These are phyloP conservation scores for Heterohyrax brucei DNA, from an alignment of 2,797 vertebrate genomes.

Conservation along the genomic window DNA sequence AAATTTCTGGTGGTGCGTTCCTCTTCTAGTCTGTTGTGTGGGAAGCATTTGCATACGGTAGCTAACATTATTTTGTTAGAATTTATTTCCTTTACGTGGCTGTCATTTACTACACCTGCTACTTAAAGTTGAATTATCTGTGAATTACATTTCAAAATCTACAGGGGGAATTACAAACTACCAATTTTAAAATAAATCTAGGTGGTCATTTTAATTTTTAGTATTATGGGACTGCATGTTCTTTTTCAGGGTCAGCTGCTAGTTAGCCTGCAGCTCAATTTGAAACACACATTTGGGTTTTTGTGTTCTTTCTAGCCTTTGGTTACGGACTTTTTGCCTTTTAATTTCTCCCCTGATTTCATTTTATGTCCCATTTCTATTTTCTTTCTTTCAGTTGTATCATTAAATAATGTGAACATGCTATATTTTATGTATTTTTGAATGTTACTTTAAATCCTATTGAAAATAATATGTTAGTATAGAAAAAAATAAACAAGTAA, in stretches of 20 bases:
- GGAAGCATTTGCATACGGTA: not conserved
- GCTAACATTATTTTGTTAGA: constrained; percentile 8
- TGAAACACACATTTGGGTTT: not conserved
- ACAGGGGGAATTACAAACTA: not conserved
- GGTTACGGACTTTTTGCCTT: not conserved
- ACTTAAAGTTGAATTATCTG: not conserved
- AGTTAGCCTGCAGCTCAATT: not conserved
- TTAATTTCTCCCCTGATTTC: not conserved
- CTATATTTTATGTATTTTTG: not conserved
- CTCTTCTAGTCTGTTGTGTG: not conserved
- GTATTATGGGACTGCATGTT: not conserved
- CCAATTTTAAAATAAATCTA: not conserved
- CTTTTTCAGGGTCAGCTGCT: not conserved
- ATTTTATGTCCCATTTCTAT: not conserved
- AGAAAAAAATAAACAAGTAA: not conserved
- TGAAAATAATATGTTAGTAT: not conserved
- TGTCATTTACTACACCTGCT: constrained; percentile 12
- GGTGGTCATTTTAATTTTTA: not conserved
- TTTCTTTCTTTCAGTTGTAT: not conserved
- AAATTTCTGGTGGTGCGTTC: not conserved
- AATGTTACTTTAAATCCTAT: not conserved
- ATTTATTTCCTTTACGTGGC: constrained; percentile 3
- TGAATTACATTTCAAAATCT: not conserved
- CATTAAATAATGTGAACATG: constrained; percentile 23
- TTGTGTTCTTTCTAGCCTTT: not conserved